These are phyloP conservation scores for Charaxes varanes DNA, from an alignment of 1,140 invertebrate genomes.

Conservation along the genomic window DNA sequence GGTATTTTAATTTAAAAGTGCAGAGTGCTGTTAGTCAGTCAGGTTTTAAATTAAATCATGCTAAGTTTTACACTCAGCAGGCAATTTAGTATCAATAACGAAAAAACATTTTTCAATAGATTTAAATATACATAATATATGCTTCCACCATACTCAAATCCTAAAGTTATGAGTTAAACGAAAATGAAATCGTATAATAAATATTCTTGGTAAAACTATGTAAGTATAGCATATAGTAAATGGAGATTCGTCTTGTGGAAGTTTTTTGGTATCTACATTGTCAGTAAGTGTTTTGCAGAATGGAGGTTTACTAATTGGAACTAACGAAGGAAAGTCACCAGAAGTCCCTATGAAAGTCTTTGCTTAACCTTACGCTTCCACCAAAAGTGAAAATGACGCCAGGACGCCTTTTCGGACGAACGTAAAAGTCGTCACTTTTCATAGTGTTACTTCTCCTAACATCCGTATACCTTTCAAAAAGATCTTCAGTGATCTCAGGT, in stretches of 20 bases:
- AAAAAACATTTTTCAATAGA: conserved; percentile 42
- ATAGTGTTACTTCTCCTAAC: conserved; percentile 62
- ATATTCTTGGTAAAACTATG: conserved; percentile 29
- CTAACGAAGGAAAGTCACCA: conserved; percentile 50
- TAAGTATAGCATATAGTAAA: conserved; percentile 46
- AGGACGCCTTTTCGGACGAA: conserved; percentile 45
- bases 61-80: conserved; percentile 54
- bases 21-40: conserved; percentile 68
- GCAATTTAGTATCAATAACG: conserved; percentile 55
- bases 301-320: conserved; percentile 15
- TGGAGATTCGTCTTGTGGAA: conserved; percentile 30
- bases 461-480: conserved; percentile 62
- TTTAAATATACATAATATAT: conserved; percentile 12
- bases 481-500: conserved; percentile 66
- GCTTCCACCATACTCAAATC: conserved; percentile 24
- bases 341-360: conserved; percentile 56
- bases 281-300: conserved; percentile 34
- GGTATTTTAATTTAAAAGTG: conserved; percentile 40
- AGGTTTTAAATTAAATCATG: conserved; percentile 47
- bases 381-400: conserved; percentile 56
- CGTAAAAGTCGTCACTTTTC: conserved; percentile 45
- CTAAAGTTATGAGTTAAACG: conserved; percentile 12
- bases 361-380: conserved; percentile 64
- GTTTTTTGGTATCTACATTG: conserved; percentile 33
- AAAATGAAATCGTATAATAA: conserved; percentile 8